Evolutionary conservation across 2,888 invertebrate genomes (phyloP), one percentile per base, ranked within the genome.

Genomic region (Clepsis dumicolana): DNA sequence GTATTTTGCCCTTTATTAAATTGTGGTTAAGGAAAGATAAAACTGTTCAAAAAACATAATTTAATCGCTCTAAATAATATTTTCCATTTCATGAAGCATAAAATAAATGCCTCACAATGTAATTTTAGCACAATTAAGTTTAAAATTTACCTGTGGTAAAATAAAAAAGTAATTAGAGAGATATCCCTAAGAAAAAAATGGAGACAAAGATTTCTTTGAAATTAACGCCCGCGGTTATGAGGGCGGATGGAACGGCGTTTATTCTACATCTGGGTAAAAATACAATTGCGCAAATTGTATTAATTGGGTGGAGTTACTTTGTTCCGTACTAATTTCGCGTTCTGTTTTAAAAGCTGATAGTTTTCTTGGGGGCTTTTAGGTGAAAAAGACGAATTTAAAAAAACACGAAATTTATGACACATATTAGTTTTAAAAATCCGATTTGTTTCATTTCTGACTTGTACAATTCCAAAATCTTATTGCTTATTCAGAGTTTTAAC

Each of bases 141-240:
- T 53, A 24, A 24, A 32, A 60, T 54, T 61, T 48, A 60, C 61
- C 53, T 27, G 18, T 4, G 27, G 14, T 5, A 41, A 63, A 61
- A 63, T 57, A n/a, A 62, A 50, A 67, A 68, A 68, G 68, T 64
- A 68, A 68, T 68, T 64, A 68, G 50, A 38, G 56, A 53, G 67
- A 16, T 63, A 57, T 44, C 68, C 59, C 44, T 52, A 44, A 68
- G 61, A 66, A 68, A 66, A 53, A 62, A 68, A 68, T 64, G 41
- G 52, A 59, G 64, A 68, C 68, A 68, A 68, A 63, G 68, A 68
- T 68, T 68, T 64, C 63, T 64, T 68, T 59, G 16, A 63, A 68
- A 63, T 68, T 63, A 68, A 59, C 68, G 68, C 68, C 59, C 38
- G 64, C 59, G 64, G 68, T 35, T 64, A 57, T 25, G 14, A 32